A percentile compares a stretch with the other conserved stretches of the same genome.
Conservation (phyloP, 2,797 vertebrate genomes). For the Pogoniulus pusillus region DNA sequence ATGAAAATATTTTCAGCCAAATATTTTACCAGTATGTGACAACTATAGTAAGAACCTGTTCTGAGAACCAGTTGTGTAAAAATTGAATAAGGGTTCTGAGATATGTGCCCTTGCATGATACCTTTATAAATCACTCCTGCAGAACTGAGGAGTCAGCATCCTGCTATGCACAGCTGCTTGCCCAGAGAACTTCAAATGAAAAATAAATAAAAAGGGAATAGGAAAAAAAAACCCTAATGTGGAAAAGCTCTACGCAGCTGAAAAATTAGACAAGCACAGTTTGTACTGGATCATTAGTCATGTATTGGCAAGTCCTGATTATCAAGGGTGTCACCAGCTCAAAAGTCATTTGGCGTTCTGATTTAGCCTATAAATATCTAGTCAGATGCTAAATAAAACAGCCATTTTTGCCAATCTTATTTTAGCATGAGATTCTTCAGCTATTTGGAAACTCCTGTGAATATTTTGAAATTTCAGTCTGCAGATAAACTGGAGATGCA, state of each 20-base stretch:
- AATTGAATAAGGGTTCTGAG: background rate
- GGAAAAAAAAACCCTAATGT: background rate
- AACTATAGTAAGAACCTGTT: background rate
- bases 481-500: background rate
- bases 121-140: conserved; percentile 56
- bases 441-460: background rate
- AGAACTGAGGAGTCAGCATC: conserved; percentile 20
- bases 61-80: background rate
- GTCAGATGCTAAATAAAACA: background rate
- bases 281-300: conserved; percentile 34
- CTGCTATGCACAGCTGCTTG: conserved; percentile 52
- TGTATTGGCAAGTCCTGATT: conserved; percentile 1
- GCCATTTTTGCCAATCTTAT: background rate
- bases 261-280: conserved; percentile 23
- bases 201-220: background rate
- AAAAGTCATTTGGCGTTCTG: background rate
- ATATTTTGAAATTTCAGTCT: background rate
- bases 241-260: background rate
- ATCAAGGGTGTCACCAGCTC: conserved; percentile 18
- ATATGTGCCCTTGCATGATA: background rate
- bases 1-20: background rate
- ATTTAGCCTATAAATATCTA: background rate
- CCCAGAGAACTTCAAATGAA: conserved; percentile 13
- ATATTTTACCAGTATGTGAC: background rate
- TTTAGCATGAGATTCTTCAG: background rate